Evolutionary conservation across 1,140 invertebrate genomes (phyloP), one percentile per base, ranked within the genome.

Genomic region (Lepidostoma basale): DNA sequence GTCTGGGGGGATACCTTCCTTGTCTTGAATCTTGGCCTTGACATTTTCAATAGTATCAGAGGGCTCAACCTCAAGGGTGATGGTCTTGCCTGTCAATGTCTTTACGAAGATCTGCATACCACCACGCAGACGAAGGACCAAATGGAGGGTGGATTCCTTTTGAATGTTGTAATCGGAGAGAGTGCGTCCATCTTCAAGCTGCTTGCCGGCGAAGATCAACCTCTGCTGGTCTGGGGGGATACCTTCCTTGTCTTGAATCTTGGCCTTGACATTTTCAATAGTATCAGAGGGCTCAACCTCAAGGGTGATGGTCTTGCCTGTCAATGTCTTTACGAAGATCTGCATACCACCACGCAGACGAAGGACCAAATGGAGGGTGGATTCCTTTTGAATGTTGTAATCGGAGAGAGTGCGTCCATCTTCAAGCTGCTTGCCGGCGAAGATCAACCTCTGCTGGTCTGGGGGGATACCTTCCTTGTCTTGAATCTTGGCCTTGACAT

Each of bases 281-380:
- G 20, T 47, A 87, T 89, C 3, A 93, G 77, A 2, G n/a, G n/a
- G n/a, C n/a, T n/a, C n/a, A n/a, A n/a, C n/a, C n/a, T n/a, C n/a
- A n/a, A n/a, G n/a, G n/a, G n/a, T n/a, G n/a, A n/a, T n/a, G n/a
- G n/a, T n/a, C n/a, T n/a, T n/a, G n/a, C n/a, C n/a, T n/a, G n/a
- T n/a, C n/a, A n/a, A n/a, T n/a, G 90, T 93, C 76, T 92, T 92
- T 0, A 92, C 90, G 73, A 92, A 92, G 74, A 92, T 92, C 78
- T 93, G 91, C 90, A 93, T 93, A 18, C 85, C 86, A 76, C 92
- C 92, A 67, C 90, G 77, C 2, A 95, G 81, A 73, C 90, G 82
- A 0, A 93, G 78, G 0, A 93, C 91, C 33, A 95, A 77, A 76
- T 95, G 90, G 1, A 91, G 82, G 0, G 91, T 90, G 0, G 87